Base-by-base conservation (phyloP, 2,797 vertebrate species). In the Coccyzus lansbergi region DNA sequence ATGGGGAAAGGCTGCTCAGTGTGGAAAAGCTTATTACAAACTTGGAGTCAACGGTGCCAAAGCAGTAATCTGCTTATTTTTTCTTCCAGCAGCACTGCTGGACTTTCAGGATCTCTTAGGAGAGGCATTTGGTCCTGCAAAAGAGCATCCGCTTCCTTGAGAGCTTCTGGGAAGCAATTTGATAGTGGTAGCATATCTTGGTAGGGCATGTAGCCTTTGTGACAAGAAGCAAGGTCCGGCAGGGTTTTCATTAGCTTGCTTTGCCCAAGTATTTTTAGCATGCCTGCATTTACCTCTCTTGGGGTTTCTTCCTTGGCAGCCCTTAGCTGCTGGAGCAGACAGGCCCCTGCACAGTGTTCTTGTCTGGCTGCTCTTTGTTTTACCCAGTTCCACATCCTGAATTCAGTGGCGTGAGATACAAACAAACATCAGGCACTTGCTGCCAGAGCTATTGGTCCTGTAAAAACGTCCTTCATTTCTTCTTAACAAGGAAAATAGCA, bases 221-320 rank as follows among this genome's bases (percentile, higher is more conserved):
- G 76, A 60, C 60, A 67, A 53, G 44, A 58, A 78, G 63, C 28
- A 38, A 77, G 62, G 51, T 83, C 63, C 76, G 49, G 83, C 46
- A 46, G 68, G 33, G 21, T 42, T 89, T 93, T 83, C 48, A 31
- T 59, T 85, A 83, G 65, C 79, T 93, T 89, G 76, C 67, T 85
- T 75, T 94, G 49, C 85, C 64, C 36, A 38, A 62, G 51, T 90
- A 94, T 91, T 92, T 96, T 94, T 86, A 95, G 91, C 59, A 44
- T 15, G 26, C 56, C 28, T 77, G 48, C 55, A 12, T 52, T 77
- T 36, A 49, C 72, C 25, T 71, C 75, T 76, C 72, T 15, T 33
- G 75, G 78, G 86, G 26, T 86, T 89, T 95, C 62, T 78, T 78
- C 82, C 82, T 21, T 52, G 71, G 84, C 89, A 87, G 0, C 52